Percentiles rank a stretch among this genome's conserved stretches.
Evolutionary conservation across 35 echinoderm and acorn worm species (phyloP).

Genomic region (Ophioderma brevispina): DNA sequence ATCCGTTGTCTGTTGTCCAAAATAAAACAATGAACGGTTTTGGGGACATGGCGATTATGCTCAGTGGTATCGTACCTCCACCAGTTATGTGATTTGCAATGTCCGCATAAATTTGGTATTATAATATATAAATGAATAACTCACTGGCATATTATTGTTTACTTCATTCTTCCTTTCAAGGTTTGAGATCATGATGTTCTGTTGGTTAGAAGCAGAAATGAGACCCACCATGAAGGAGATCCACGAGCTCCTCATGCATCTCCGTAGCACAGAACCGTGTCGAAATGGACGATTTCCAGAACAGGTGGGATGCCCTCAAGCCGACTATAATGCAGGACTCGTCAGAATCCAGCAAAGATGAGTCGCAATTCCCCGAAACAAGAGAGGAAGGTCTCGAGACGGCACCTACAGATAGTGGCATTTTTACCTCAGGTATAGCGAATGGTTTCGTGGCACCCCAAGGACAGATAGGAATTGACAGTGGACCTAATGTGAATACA

Average conservation of each 20-base stretch:
- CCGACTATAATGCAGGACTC: conserved; percentile 37
- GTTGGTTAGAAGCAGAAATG: conserved; percentile 75
- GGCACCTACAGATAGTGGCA: background rate
- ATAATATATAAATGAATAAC: no score
- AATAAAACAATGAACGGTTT: no score
- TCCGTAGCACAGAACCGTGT: conserved; percentile 69
- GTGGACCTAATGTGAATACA: conserved; percentile 13
- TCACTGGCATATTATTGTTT: no score
- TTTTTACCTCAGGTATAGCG: background rate
- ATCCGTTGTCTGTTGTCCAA: no score
- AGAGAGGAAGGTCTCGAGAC: conserved; percentile 29
- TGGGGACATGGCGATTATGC: no score
- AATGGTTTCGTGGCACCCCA: background rate
- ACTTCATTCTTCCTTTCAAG: no score
- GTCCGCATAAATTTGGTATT: no score
- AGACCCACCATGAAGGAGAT: conserved; percentile 86
- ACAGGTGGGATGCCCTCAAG: conserved; percentile 77
- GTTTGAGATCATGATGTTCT: conserved; percentile 99
- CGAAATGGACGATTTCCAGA: conserved; percentile 79
- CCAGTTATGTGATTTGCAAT: no score
- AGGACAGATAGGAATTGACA: background rate
- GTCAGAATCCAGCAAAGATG: conserved; percentile 67
- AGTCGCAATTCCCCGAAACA: conserved; percentile 11
- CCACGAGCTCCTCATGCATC: conserved; percentile 66
- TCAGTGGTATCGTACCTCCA: no score